These are phyloP conservation scores for Brienomyrus brachyistius DNA, from an alignment of 2,113 vertebrate species.

Conservation along the genomic window DNA sequence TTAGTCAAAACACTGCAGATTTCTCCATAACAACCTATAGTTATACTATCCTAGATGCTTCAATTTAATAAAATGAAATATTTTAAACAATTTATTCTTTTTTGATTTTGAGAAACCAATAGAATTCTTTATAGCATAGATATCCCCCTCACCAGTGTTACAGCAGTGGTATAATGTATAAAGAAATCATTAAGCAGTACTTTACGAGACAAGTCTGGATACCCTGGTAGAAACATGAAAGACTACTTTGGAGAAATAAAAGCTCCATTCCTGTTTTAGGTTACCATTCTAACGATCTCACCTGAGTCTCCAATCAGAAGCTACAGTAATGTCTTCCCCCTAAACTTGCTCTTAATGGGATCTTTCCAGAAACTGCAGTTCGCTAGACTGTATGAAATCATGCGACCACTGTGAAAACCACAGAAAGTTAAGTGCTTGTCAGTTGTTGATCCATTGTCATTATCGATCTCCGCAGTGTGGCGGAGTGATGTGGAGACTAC, in stretches of 20 bases:
- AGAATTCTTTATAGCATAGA: neutral
- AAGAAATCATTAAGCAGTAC: neutral
- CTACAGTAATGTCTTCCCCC: neutral
- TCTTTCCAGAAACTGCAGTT: neutral
- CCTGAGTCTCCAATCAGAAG: neutral
- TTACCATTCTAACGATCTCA: neutral
- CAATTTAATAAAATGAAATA: neutral
- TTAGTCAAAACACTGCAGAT: neutral
- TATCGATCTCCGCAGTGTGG: neutral
- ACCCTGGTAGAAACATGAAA: neutral
- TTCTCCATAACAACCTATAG: neutral
- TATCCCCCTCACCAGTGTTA: neutral
- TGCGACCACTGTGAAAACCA: neutral
- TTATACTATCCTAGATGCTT: neutral
- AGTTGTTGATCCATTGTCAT: neutral
- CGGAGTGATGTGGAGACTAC: neutral
- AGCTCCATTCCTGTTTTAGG: neutral
- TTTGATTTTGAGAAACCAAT: neutral
- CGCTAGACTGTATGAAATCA: neutral
- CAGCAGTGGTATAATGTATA: neutral
- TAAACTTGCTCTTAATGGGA: constrained; percentile 5
- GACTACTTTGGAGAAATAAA: neutral
- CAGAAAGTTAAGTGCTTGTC: neutral
- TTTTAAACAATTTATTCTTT: neutral
- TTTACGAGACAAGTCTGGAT: neutral